These are phyloP conservation scores for Caenorhabditis afra DNA, from an alignment of 2,888 invertebrate species.

Conservation along the genomic window DNA sequence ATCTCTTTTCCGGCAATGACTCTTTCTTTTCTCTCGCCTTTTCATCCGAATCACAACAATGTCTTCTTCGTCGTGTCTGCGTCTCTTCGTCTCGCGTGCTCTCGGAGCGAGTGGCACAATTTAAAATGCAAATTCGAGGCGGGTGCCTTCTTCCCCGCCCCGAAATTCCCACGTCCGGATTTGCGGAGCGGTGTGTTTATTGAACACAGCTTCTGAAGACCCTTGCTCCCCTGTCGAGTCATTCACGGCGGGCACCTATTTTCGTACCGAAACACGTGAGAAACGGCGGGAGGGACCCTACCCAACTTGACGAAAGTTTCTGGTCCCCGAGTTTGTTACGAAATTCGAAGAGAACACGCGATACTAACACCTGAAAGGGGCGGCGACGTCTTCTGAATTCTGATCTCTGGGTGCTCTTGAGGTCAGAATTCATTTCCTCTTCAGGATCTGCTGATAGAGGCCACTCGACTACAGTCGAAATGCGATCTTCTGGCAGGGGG, in stretches of 20 bases:
- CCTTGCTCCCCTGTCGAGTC: too few species aligned
- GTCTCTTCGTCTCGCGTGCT: conserved; percentile 24
- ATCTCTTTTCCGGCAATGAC: conserved; percentile 16
- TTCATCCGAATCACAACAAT: conserved; percentile 51
- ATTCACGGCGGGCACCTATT: conserved; percentile 25
- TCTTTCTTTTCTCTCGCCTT: conserved; percentile 26
- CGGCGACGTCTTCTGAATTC: not conserved
- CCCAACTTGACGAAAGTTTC: not conserved
- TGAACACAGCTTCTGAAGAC: conserved; percentile 36
- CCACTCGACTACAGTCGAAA: conserved; percentile 1
- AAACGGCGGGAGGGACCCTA: not conserved
- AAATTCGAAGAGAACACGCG: not conserved
- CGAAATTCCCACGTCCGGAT: conserved; percentile 56
- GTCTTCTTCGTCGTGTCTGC: conserved; percentile 4
- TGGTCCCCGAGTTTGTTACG: not conserved
- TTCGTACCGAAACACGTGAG: conserved; percentile 16
- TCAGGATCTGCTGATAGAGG: not conserved
- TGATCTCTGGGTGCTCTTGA: not conserved
- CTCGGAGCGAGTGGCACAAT: conserved; percentile 34
- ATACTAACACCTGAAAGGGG: not conserved
- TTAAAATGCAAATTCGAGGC: conserved; percentile 54
- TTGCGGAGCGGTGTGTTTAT: conserved; percentile 40
- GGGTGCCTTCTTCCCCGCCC: conserved; percentile 26
- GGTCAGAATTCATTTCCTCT: not conserved
- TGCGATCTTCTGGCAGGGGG: conserved; percentile 6